Percentiles rank a stretch among this genome's conserved stretches.
Evolutionary conservation across 2,113 vertebrate genomes (phyloP).

Genomic region (Muscicapa adusta): DNA sequence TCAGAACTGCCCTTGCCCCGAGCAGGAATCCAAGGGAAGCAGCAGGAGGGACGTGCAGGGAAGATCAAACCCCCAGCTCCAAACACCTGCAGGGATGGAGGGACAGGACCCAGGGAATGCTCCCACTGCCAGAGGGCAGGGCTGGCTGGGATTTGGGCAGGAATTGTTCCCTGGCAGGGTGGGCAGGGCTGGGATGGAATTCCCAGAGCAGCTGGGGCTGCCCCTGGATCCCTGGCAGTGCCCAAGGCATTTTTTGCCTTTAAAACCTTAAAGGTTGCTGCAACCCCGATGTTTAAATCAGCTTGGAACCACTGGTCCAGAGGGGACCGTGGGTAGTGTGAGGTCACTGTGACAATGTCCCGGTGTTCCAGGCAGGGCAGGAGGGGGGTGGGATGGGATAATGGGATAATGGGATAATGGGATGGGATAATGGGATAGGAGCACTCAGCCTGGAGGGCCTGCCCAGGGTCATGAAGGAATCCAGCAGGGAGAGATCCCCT

Average conservation of each 20-base stretch:
- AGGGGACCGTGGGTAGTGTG: background rate
- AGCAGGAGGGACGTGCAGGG: background rate
- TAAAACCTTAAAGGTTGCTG: background rate
- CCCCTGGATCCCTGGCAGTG: background rate
- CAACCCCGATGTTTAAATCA: too few species aligned
- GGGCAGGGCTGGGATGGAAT: too few species aligned
- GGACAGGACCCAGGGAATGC: background rate
- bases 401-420: background rate
- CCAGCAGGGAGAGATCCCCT: background rate
- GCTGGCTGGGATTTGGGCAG: background rate
- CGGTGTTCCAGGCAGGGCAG: background rate
- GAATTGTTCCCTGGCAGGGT: background rate
- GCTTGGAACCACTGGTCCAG: background rate
- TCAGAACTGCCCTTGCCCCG: background rate
- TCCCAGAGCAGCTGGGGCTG: too few species aligned
- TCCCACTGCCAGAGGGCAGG: background rate
- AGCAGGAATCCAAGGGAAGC: background rate
- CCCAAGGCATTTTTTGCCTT: too few species aligned
- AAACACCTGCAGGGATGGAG: background rate
- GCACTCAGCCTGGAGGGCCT: background rate
- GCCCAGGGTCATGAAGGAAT: background rate
- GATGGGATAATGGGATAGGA: background rate
- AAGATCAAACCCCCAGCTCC: background rate
- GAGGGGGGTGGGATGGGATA: background rate
- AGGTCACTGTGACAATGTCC: background rate